These are phyloP conservation scores for Tinamus major DNA, from an alignment of 2,797 vertebrate genomes.

Conservation along the genomic window DNA sequence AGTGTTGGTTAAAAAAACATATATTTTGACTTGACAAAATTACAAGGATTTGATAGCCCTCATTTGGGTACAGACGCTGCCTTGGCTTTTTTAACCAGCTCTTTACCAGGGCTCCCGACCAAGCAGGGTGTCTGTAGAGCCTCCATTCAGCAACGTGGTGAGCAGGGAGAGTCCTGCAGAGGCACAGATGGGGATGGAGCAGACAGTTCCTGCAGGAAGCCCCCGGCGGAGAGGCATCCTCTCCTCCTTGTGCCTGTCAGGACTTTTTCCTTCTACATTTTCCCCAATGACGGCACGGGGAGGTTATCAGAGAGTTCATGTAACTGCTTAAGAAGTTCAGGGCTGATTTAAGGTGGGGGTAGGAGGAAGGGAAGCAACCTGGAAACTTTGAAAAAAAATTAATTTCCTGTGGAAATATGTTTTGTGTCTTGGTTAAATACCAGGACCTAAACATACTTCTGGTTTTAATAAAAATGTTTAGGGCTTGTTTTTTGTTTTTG, in stretches of 20 bases:
- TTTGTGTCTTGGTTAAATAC: slow-evolving; percentile 57
- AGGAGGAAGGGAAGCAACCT: background rate
- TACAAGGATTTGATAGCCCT: background rate
- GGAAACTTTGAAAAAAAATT: slow-evolving; percentile 53
- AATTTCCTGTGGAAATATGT: slow-evolving; percentile 66
- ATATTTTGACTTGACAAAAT: background rate
- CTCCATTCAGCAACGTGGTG: background rate
- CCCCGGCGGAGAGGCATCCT: background rate
- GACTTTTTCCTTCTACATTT: slow-evolving; percentile 32
- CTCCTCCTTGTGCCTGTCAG: background rate
- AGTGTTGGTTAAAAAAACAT: background rate
- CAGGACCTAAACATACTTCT: slow-evolving; percentile 28
- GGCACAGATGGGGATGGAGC: background rate
- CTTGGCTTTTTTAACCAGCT: background rate
- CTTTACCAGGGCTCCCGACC: background rate
- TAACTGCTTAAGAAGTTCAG: slow-evolving; percentile 20
- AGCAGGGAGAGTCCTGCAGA: background rate
- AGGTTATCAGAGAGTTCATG: slow-evolving; percentile 55
- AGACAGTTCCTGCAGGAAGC: background rate
- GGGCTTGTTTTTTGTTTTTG: slow-evolving; percentile 35
- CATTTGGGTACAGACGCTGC: accelerated
- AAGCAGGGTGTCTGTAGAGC: background rate
- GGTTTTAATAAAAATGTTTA: slow-evolving; percentile 65
- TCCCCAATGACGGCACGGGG: background rate
- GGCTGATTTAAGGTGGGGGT: slow-evolving; percentile 23